Percentiles rank a stretch among this genome's conserved stretches.
Evolutionary conservation across 2,113 vertebrate genomes (phyloP).

Genomic region (Nothoprocta pentlandii): DNA sequence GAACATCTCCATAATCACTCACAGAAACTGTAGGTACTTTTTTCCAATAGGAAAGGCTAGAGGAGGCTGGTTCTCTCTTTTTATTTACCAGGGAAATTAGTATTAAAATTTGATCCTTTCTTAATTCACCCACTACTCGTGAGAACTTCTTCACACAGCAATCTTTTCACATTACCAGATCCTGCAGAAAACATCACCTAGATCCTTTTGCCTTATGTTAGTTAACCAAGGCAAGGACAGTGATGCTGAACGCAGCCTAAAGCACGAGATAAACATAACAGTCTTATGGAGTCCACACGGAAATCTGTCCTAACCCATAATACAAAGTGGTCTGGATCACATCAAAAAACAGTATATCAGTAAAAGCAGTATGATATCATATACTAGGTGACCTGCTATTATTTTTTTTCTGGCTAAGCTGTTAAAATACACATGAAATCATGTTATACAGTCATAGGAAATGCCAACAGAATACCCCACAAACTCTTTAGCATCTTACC

Average conservation of each 20-base stretch:
- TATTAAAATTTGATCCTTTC: neutral
- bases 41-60: neutral
- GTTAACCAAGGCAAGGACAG: neutral
- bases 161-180: neutral
- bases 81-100: neutral
- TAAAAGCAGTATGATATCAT: no score
- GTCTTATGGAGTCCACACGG: neutral
- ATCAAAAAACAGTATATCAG: neutral
- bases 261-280: neutral
- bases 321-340: neutral
- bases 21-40: neutral
- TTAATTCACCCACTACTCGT: neutral
- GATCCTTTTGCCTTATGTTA: neutral
- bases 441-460: neutral
- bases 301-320: neutral
- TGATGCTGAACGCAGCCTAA: neutral
- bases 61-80: neutral
- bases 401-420: neutral
- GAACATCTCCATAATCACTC: neutral
- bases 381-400: neutral
- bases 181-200: neutral
- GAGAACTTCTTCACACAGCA: neutral
- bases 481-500: conserved; percentile 76
- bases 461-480: neutral
- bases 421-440: neutral